Percentiles rank a stretch among this genome's conserved stretches.
Conservation (phyloP, 2,797 vertebrate species). For the Pangasius krempfi region DNA sequence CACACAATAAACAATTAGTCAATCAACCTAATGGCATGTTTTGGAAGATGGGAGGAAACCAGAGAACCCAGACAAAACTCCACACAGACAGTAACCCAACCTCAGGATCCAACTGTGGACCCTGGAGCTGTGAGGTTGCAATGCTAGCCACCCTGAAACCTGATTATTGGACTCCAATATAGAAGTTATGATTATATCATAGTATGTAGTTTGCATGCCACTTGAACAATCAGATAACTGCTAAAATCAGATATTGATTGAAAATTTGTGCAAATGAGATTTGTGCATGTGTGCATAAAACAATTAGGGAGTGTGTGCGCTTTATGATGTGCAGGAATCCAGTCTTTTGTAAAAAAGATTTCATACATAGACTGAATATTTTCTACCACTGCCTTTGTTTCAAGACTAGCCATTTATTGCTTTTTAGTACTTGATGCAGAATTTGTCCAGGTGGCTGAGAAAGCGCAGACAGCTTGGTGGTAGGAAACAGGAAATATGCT, state of each 20-base stretch:
- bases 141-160: not conserved
- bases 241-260: not conserved
- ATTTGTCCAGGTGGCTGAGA: constrained; percentile 28
- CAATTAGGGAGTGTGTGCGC: not conserved
- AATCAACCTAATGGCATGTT: not conserved
- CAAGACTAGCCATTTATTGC: not conserved
- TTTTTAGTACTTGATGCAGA: not conserved
- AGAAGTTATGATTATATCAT: not conserved
- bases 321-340: not conserved
- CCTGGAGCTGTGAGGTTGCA: not conserved
- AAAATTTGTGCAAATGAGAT: not conserved
- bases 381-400: not conserved
- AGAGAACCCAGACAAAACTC: not conserved
- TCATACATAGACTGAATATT: constrained; percentile 3
- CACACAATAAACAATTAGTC: not conserved
- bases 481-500: constrained; percentile 39
- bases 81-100: not conserved
- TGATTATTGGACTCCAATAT: not conserved
- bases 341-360: not conserved
- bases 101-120: not conserved
- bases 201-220: not conserved
- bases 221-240: not conserved
- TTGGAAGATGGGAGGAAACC: not conserved
- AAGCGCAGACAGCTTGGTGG: constrained; percentile 2
- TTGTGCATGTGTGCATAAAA: not conserved